Evolutionary conservation across 2,888 invertebrate species (phyloP).

Genomic region (Malacosoma neustria): DNA sequence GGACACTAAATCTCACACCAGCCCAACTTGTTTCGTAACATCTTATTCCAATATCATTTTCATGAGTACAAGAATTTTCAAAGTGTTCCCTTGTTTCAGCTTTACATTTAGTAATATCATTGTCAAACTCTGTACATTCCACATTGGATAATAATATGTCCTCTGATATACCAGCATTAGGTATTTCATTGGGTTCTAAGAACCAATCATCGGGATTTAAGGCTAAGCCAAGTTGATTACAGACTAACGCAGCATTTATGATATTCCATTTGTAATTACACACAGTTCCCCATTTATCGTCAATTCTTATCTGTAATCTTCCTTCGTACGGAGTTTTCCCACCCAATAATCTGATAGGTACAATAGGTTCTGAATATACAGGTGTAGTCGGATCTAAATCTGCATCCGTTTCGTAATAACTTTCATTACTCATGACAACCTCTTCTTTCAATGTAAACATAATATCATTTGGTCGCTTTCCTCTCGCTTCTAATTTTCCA

Average conservation of each 20-base stretch:
- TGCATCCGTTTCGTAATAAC: slow-evolving; percentile 75
- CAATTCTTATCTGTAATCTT: slow-evolving; percentile 87
- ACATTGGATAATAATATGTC: slow-evolving; percentile 90
- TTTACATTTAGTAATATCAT: slow-evolving; percentile 90
- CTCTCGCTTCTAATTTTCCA: slow-evolving; percentile 89
- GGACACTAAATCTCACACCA: slow-evolving; percentile 90
- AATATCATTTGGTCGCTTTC: slow-evolving; percentile 86
- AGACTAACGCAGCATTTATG: slow-evolving; percentile 92
- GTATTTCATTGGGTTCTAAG: slow-evolving; percentile 87
- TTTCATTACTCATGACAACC: slow-evolving; percentile 77
- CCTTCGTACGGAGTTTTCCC: slow-evolving; percentile 90
- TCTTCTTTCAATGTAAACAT: slow-evolving; percentile 87
- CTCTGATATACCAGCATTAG: slow-evolving; percentile 83
- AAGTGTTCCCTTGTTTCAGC: slow-evolving; percentile 85
- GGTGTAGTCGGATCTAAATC: slow-evolving; percentile 77
- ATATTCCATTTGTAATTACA: slow-evolving; percentile 98
- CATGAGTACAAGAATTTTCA: slow-evolving; percentile 91
- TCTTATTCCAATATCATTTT: slow-evolving; percentile 90
- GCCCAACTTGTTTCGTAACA: slow-evolving; percentile 97
- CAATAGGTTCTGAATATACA: slow-evolving; percentile 74
- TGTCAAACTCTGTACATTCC: slow-evolving; percentile 91
- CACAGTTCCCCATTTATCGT: slow-evolving; percentile 96
- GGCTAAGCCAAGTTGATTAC: slow-evolving; percentile 94
- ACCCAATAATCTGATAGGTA: slow-evolving; percentile 87
- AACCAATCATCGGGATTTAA: slow-evolving; percentile 95